Evolutionary conservation across 2,888 invertebrate species (phyloP).

Genomic region (Machimus atricapillus): DNA sequence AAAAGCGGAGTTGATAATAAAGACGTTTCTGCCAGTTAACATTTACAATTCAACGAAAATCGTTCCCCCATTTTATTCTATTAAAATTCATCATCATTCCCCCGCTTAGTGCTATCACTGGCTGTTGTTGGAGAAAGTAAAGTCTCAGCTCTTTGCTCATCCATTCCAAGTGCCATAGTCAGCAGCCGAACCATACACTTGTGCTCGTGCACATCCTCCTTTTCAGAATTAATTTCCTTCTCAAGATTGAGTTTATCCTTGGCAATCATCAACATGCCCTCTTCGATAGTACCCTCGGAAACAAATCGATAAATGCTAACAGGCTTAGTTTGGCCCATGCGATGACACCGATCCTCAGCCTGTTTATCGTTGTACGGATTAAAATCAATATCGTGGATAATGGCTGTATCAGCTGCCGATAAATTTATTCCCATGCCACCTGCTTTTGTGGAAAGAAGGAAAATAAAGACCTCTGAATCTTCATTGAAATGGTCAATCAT

Average conservation of each 20-base stretch:
- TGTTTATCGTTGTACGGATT: conserved; percentile 99
- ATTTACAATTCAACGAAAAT: background rate
- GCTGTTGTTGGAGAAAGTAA: conserved; percentile 52
- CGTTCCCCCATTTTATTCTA: background rate
- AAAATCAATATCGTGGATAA: conserved; percentile 97
- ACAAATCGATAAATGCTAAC: conserved; percentile 88
- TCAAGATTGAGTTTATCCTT: conserved; percentile 91
- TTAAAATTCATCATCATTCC: background rate
- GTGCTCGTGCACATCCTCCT: conserved; percentile 70
- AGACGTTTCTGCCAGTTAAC: background rate
- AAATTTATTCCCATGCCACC: conserved; percentile 96
- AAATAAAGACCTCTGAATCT: conserved; percentile 82
- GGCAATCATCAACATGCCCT: conserved; percentile 88
- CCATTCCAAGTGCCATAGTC: conserved; percentile 77
- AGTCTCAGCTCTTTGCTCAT: conserved; percentile 52
- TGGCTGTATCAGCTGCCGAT: conserved; percentile 92
- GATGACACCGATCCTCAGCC: conserved; percentile 89
- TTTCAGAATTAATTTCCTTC: conserved; percentile 71
- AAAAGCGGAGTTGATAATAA: background rate
- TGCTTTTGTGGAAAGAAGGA: conserved; percentile 90
- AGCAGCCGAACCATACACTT: conserved; percentile 82
- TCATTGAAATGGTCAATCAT: conserved; percentile 88
- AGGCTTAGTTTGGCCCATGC: conserved; percentile 80
- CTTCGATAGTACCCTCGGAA: conserved; percentile 88
- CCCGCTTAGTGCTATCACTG: conserved; percentile 44